These are phyloP conservation scores for Neoaliturus tenellus DNA, from an alignment of 2,888 invertebrate genomes.

Conservation along the genomic window DNA sequence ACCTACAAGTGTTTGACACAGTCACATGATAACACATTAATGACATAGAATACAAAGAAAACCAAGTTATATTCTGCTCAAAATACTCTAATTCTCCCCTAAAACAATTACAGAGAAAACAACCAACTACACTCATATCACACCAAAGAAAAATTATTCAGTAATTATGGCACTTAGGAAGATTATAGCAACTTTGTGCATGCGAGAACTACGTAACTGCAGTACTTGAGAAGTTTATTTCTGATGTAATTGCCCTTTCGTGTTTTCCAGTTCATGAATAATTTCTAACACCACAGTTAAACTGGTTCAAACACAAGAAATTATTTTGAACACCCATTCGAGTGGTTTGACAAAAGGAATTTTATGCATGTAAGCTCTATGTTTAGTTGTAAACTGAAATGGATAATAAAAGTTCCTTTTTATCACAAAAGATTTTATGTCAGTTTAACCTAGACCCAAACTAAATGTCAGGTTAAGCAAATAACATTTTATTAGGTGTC, in stretches of 20 bases:
- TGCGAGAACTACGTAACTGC: slow-evolving; percentile 7
- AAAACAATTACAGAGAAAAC: too few species aligned
- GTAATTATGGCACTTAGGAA: neutral
- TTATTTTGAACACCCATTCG: slow-evolving; percentile 1
- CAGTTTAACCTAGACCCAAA: neutral
- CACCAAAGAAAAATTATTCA: neutral
- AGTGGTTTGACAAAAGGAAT: neutral
- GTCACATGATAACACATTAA: too few species aligned
- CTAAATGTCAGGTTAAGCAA: too few species aligned
- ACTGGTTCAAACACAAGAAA: neutral
- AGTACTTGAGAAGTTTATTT: slow-evolving; percentile 14
- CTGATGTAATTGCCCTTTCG: slow-evolving; percentile 1
- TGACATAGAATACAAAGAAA: too few species aligned
- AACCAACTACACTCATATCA: neutral
- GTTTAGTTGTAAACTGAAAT: neutral
- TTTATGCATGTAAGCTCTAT: neutral
- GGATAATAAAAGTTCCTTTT: neutral
- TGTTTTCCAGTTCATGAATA: slow-evolving; percentile 20
- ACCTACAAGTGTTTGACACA: too few species aligned
- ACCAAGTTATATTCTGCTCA: too few species aligned
- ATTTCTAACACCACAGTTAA: slow-evolving; percentile 12
- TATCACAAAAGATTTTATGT: neutral
- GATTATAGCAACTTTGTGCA: neutral
- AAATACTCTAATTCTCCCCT: too few species aligned
- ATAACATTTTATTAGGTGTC: too few species aligned